Conservation (phyloP, 37 sponge, comb jelly and placozoan species). For the Ianthella basta region DNA sequence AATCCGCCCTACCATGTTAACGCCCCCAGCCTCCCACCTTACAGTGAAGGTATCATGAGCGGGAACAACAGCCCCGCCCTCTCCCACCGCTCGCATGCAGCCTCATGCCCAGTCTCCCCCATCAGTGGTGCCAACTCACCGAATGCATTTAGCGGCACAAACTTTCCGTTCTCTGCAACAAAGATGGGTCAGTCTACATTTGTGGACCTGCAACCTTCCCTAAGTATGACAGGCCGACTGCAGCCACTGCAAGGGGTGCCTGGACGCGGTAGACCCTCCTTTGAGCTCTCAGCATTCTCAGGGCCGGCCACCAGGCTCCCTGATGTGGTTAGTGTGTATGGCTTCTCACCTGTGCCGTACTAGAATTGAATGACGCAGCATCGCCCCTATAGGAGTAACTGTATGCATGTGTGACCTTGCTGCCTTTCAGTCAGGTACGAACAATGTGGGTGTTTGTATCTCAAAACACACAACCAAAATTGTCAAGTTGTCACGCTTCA, state of each 20-base stretch:
- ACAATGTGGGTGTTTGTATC: slow-evolving; percentile 28
- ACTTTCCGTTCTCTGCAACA: neutral
- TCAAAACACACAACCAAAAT: too few relatives aligned
- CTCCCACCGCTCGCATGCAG: slow-evolving; percentile 8
- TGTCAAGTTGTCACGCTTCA: too few relatives aligned
- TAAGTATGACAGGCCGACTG: too few relatives aligned
- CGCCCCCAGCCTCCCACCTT: neutral
- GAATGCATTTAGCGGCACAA: neutral
- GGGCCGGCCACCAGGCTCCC: neutral
- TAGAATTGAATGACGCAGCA: neutral
- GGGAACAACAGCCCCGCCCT: neutral
- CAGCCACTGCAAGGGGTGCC: too few relatives aligned
- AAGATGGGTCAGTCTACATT: too few relatives aligned
- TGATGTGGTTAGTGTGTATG: slow-evolving; percentile 30
- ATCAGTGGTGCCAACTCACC: neutral
- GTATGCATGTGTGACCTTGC: too few relatives aligned
- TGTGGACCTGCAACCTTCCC: too few relatives aligned
- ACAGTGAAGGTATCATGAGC: neutral
- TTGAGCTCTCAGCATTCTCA: neutral
- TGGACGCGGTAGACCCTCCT: neutral
- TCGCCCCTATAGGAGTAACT: slow-evolving; percentile 24
- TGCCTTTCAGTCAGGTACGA: too few relatives aligned
- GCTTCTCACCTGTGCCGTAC: neutral
- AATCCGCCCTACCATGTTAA: neutral
- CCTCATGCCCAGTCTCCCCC: slow-evolving; percentile 26